Conservation (phyloP, 2,888 invertebrate genomes). For the Nymphalis c-album region DNA sequence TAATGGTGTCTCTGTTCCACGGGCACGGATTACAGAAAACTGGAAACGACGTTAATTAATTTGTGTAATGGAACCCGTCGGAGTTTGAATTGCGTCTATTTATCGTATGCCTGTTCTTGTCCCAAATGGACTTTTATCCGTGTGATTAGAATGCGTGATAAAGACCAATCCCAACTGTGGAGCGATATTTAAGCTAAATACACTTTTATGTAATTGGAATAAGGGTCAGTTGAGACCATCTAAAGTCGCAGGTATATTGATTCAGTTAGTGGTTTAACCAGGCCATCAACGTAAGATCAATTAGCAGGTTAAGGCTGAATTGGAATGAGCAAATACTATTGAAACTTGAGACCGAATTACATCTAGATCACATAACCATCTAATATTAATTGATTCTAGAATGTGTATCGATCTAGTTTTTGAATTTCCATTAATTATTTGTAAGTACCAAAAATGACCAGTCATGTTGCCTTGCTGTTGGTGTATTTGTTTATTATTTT, state of each 20-base stretch:
- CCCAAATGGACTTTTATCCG: slow-evolving; percentile 30
- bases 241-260: neutral
- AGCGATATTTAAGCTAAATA: neutral
- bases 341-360: neutral
- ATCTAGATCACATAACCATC: no score
- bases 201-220: neutral
- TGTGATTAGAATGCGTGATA: slow-evolving; percentile 21
- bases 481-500: no score
- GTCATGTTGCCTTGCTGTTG: no score
- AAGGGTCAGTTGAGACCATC: neutral
- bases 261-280: slow-evolving; percentile 2
- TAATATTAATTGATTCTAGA: no score
- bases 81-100: slow-evolving; percentile 28
- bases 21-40: slow-evolving; percentile 38
- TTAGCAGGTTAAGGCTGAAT: slow-evolving; percentile 8
- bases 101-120: slow-evolving; percentile 31
- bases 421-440: no score
- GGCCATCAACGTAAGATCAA: slow-evolving; percentile 6
- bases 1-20: slow-evolving; percentile 39
- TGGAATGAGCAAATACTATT: neutral
- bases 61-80: slow-evolving; percentile 40
- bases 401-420: no score
- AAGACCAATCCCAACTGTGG: slow-evolving; percentile 16
- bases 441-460: no score
- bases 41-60: slow-evolving; percentile 39